Evolutionary conservation across 2,113 vertebrate genomes (phyloP), one percentile per base, ranked within the genome.

Genomic region (Oryzias javanicus): DNA sequence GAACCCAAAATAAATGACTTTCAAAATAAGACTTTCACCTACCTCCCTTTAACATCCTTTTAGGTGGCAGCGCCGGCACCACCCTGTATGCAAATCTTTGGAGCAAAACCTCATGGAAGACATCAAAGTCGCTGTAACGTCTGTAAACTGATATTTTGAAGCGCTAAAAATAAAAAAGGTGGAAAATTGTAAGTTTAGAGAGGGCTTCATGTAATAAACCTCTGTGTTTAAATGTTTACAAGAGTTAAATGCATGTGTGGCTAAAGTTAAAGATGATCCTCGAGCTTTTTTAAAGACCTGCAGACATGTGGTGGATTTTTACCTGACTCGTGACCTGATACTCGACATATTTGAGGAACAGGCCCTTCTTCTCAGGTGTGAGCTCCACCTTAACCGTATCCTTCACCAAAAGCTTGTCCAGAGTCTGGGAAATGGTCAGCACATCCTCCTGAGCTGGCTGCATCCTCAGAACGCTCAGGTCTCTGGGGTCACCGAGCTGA

Each of bases 291-390:
- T 6, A 6, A 35, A 35, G 35, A 3, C 29, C 7, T 35, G 29
- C 29, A 35, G 10, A 35, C 35, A 35, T 3, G 35, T 35, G 35
- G 35, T 35, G 8, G 29, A 35, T 35, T 35, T 35, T 86, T 87
- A 92, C 97, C 94, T 98, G 92, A 87, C 95, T 98, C 75, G 93
- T 95, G 75, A 98, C 90, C 79, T 98, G 95, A 24, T 99, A 99
- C 45, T 99, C 97, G 90, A 99, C 96, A 24, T 98, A 95, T 85
- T 99, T 99, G 55, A 99, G 93, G 60, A 98, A 99, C 64, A 99
- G 90, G 19, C 97, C 97, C 69, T 97, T 99, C 92, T 98, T 99
- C 91, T 98, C 96, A 0, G 96, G 97, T 52, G 96, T 95, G 54
- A 98, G 93, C 88, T 97, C 94, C 89, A 99, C 92, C 76, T 93